These are phyloP conservation scores for Diprion similis DNA, from an alignment of 1,140 invertebrate species.

Conservation along the genomic window DNA sequence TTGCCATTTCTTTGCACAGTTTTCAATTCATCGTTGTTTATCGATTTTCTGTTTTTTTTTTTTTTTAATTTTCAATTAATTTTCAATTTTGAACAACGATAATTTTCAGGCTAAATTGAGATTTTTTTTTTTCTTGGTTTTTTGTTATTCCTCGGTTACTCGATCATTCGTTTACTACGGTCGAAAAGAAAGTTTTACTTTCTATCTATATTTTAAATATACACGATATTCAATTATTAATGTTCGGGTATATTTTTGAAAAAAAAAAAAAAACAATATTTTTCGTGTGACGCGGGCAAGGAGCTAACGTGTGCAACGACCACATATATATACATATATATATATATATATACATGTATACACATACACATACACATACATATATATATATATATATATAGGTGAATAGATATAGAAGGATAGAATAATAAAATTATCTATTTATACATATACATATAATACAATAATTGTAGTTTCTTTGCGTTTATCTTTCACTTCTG, in stretches of 20 bases:
- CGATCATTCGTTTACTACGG: no score
- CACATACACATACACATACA: constrained; percentile 16
- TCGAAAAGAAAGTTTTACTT: no score
- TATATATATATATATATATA: not conserved
- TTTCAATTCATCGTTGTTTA: no score
- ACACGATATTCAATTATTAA: no score
- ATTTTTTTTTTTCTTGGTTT: no score
- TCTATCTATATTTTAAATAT: no score
- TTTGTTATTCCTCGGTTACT: no score
- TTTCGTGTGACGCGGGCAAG: constrained; percentile 51
- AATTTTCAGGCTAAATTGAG: no score
- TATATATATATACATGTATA: not conserved
- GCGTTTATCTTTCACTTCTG: not conserved
- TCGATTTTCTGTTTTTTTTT: no score
- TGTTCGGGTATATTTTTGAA: no score
- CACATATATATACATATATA: constrained; percentile 18
- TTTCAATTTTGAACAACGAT: no score
- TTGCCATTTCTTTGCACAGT: not conserved
- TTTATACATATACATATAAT: not conserved
- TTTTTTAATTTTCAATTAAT: no score
- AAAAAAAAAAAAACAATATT: not conserved
- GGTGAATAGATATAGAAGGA: not conserved
- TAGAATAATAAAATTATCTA: not conserved
- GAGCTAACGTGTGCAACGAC: constrained; percentile 43
- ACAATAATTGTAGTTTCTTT: not conserved